These are phyloP conservation scores for Mionectes olivaceus DNA, from an alignment of 2,797 vertebrate species.

Conservation along the genomic window DNA sequence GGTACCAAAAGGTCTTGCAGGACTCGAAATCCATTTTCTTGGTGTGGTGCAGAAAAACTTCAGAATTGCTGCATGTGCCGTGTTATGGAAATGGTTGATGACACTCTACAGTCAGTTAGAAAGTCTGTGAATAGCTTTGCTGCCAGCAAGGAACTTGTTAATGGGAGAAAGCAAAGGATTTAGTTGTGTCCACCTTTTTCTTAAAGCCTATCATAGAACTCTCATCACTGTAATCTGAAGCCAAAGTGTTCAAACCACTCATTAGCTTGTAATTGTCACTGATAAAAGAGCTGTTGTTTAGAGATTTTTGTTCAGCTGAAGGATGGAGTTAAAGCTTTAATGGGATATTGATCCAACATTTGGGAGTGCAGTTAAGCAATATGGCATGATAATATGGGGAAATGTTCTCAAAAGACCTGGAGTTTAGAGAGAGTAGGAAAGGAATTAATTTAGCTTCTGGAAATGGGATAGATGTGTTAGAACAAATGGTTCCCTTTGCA, in stretches of 20 bases:
- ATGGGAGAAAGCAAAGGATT: neutral
- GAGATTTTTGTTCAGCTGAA: neutral
- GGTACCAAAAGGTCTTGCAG: fast-evolving
- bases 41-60: neutral
- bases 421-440: neutral
- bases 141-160: neutral
- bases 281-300: neutral
- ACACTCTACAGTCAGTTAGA: neutral
- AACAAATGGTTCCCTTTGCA: neutral
- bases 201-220: neutral
- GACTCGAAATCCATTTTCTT: neutral
- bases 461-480: neutral
- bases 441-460: neutral
- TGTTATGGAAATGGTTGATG: neutral
- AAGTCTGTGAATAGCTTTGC: neutral
- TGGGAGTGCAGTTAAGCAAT: neutral
- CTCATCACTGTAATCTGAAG: neutral
- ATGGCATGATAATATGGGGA: neutral
- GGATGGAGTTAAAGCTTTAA: neutral
- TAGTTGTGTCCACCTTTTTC: neutral
- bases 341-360: neutral
- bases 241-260: neutral
- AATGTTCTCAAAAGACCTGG: neutral
- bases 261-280: neutral
- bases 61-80: neutral